Conservation (phyloP, 2,888 invertebrate species). For the Acanthosepion pharaonis region DNA sequence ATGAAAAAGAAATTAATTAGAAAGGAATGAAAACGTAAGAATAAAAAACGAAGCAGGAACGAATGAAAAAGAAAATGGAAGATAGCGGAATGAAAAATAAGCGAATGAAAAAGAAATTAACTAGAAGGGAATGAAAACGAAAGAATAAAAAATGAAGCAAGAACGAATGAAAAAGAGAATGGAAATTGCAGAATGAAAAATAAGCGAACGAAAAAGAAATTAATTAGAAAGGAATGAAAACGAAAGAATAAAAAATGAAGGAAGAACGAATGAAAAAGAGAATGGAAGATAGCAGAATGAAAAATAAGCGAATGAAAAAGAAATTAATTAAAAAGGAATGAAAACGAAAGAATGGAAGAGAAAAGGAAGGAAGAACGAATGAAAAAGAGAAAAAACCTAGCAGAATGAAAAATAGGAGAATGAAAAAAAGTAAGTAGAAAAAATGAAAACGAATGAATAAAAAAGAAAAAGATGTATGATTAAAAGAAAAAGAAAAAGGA, state of each 20-base stretch:
- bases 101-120: background rate
- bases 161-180: no score
- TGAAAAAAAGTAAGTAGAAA: no score
- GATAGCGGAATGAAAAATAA: background rate
- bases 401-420: background rate
- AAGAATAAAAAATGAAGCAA: no score
- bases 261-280: background rate
- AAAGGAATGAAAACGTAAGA: no score
- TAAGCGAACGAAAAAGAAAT: no score
- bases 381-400: background rate
- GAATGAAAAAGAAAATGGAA: background rate
- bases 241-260: background rate
- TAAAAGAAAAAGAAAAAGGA: background rate
- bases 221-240: no score
- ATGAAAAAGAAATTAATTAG: no score
- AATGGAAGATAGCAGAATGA: background rate
- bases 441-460: no score
- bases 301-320: background rate
- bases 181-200: no score
- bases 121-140: no score
- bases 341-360: background rate
- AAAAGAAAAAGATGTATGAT: no score
- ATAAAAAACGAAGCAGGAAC: no score
- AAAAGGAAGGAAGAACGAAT: background rate
- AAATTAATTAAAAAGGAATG: background rate